Evolutionary conservation across 2,888 invertebrate genomes (phyloP).

Genomic region (Scaptomyza cyrtandrae): DNA sequence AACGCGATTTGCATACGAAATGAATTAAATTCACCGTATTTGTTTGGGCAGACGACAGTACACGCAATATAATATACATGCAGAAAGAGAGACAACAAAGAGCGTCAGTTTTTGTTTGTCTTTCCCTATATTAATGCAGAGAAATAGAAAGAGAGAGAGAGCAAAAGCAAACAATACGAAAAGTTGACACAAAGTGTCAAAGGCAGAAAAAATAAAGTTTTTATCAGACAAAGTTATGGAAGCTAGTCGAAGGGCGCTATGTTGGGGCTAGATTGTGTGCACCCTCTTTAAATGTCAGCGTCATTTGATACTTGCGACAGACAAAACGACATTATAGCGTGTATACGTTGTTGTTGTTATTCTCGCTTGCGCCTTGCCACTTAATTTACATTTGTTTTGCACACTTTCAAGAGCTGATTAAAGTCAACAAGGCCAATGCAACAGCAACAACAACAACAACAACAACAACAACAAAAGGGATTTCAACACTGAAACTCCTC

Average conservation of each 20-base stretch:
- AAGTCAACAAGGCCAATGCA: slow-evolving; percentile 39
- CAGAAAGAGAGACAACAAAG: slow-evolving; percentile 6
- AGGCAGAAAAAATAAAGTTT: slow-evolving; percentile 37
- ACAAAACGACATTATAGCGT: slow-evolving; percentile 37
- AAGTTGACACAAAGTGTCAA: slow-evolving; percentile 52
- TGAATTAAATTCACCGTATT: slow-evolving; percentile 64
- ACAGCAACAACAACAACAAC: background rate
- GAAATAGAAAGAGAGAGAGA: slow-evolving; percentile 5
- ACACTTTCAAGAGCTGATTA: slow-evolving; percentile 51
- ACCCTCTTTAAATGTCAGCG: slow-evolving; percentile 12
- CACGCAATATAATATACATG: slow-evolving; percentile 1
- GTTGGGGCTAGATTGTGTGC: background rate
- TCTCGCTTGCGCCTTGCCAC: slow-evolving; percentile 26
- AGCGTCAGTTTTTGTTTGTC: slow-evolving; percentile 35
- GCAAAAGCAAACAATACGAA: slow-evolving; percentile 38
- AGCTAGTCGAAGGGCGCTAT: background rate
- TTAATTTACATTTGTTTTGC: slow-evolving; percentile 56
- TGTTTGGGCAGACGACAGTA: slow-evolving; percentile 1
- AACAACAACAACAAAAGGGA: slow-evolving; percentile 17
- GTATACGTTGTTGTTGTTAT: slow-evolving; percentile 19
- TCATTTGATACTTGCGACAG: slow-evolving; percentile 32
- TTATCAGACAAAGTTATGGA: slow-evolving; percentile 33
- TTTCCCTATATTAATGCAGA: slow-evolving; percentile 22
- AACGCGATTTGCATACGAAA: slow-evolving; percentile 73
- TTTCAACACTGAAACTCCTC: background rate